Percentiles rank a stretch among this genome's conserved stretches.
Evolutionary conservation across 2,113 vertebrate genomes (phyloP).

Genomic region (Zosterops borbonicus): DNA sequence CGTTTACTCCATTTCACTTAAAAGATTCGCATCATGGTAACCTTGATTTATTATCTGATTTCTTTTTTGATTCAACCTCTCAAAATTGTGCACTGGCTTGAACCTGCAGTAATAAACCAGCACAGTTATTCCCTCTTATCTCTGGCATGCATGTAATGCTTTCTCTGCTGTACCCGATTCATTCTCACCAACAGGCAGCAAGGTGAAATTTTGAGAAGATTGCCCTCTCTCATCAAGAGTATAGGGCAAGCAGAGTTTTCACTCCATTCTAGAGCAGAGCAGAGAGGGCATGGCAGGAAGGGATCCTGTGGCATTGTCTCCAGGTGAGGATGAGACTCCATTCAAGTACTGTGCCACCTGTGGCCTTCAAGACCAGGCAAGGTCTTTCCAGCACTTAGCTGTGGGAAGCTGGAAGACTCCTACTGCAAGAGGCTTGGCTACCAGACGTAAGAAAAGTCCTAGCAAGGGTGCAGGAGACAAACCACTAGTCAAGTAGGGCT

Average conservation of each 20-base stretch:
- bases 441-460: neutral
- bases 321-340: neutral
- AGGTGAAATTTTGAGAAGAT: slow-evolving; percentile 26
- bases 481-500: neutral
- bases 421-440: neutral
- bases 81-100: slow-evolving; percentile 46
- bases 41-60: slow-evolving; percentile 61
- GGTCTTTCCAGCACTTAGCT: neutral
- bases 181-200: slow-evolving; percentile 6
- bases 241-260: neutral
- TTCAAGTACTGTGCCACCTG: neutral
- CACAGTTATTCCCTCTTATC: slow-evolving; percentile 44
- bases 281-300: neutral
- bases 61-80: slow-evolving; percentile 50
- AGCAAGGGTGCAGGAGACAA: neutral
- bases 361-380: neutral
- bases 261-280: neutral
- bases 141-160: neutral
- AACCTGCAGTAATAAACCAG: slow-evolving; percentile 45
- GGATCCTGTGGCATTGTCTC: fast-evolving
- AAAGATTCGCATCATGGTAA: slow-evolving; percentile 43
- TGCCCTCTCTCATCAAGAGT: neutral
- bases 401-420: neutral
- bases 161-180: neutral
- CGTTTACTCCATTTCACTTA: slow-evolving; percentile 40